Conservation (phyloP, 2,888 invertebrate species). For the Odiellus spinosus region DNA sequence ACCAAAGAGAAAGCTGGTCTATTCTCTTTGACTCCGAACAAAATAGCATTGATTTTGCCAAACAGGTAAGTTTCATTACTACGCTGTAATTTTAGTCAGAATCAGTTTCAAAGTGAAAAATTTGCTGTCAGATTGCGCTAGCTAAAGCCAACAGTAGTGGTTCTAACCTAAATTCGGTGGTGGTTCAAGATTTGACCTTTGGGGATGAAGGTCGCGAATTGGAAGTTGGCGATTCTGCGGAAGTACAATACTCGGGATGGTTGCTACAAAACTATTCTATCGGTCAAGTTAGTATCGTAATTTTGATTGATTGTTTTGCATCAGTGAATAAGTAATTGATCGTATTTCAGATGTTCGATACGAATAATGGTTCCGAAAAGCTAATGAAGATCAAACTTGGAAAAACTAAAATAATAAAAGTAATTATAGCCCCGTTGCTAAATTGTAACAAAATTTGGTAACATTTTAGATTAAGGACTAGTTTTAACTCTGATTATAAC, state of each 20-base stretch:
- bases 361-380: slow-evolving; percentile 11
- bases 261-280: slow-evolving; percentile 7
- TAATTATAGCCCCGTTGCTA: no score
- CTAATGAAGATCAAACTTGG: slow-evolving; percentile 9
- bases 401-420: slow-evolving; percentile 14
- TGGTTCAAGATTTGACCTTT: slow-evolving; percentile 10
- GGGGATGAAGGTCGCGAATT: slow-evolving; percentile 9
- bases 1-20: slow-evolving; percentile 39
- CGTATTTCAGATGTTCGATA: slow-evolving; percentile 11
- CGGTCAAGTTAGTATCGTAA: slow-evolving; percentile 9
- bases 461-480: background rate
- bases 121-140: slow-evolving; percentile 10
- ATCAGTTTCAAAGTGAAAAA: no score
- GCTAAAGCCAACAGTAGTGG: slow-evolving; percentile 12
- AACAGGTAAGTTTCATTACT: slow-evolving; percentile 13
- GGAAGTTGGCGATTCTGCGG: slow-evolving; percentile 10
- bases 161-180: slow-evolving; percentile 2
- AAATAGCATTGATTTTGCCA: slow-evolving; percentile 8
- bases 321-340: background rate
- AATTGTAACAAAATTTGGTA: background rate
- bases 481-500: background rate
- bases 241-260: slow-evolving; percentile 12
- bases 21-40: slow-evolving; percentile 32
- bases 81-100: no score
- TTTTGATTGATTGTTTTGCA: background rate